Evolutionary conservation across 1,140 invertebrate genomes (phyloP).

Genomic region (Ips nitidus): DNA sequence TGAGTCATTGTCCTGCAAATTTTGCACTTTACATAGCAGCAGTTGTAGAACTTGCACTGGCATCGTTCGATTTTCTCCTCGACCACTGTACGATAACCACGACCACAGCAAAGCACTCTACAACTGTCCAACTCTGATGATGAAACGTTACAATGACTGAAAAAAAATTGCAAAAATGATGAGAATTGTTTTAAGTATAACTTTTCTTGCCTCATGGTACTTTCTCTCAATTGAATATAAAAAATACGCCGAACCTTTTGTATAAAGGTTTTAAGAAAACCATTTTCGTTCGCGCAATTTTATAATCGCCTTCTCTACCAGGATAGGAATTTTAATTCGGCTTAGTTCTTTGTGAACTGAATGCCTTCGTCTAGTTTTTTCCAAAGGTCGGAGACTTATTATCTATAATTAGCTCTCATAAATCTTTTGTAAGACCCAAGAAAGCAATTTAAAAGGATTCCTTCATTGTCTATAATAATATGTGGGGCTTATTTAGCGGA

Average conservation of each 20-base stretch:
- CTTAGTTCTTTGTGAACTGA: conserved; percentile 10
- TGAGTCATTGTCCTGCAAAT: conserved; percentile 69
- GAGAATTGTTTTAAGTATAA: not conserved
- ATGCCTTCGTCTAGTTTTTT: conserved; percentile 25
- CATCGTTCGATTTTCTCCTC: conserved; percentile 73
- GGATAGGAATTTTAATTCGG: conserved; percentile 23
- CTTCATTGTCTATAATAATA: not conserved
- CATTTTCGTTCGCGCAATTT: conserved; percentile 1
- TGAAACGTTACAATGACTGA: conserved; percentile 68
- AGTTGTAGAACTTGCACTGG: conserved; percentile 88
- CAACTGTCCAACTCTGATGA: conserved; percentile 75
- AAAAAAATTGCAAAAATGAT: conserved; percentile 33
- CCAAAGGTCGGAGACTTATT: conserved; percentile 9
- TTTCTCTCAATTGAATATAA: conserved; percentile 3
- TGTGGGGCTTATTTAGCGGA: not conserved
- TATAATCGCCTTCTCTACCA: conserved; percentile 1
- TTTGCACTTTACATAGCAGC: conserved; percentile 88
- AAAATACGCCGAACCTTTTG: not conserved
- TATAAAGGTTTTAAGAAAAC: not conserved
- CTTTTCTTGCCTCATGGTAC: too few relatives aligned
- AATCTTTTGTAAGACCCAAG: conserved; percentile 20
- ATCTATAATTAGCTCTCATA: conserved; percentile 32
- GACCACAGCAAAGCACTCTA: conserved; percentile 83
- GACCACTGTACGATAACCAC: conserved; percentile 74
- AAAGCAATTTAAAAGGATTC: conserved; percentile 12